A percentile compares a stretch with the other conserved stretches of the same genome.
These are phyloP conservation scores for Syngnathoides biaculeatus DNA, from an alignment of 2,113 vertebrate genomes.

Conservation along the genomic window DNA sequence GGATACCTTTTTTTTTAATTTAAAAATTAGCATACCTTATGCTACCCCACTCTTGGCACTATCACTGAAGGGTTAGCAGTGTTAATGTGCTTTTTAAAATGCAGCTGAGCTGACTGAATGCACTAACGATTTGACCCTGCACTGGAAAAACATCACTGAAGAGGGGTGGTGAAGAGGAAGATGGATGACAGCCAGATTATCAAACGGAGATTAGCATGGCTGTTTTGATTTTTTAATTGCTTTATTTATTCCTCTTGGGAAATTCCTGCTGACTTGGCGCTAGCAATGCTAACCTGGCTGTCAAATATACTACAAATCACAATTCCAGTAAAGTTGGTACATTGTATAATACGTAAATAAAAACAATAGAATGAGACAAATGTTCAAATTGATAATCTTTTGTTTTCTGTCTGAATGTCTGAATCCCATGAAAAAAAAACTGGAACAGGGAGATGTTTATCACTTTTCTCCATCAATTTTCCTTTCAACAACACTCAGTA, in stretches of 20 bases:
- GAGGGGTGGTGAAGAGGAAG: constrained; percentile 7
- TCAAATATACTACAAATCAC: no score
- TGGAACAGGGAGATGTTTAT: no score
- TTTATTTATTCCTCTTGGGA: background rate
- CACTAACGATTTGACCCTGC: constrained; percentile 44
- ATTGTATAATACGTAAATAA: no score
- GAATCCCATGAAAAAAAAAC: no score
- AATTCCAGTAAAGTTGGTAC: no score
- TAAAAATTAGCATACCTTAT: background rate
- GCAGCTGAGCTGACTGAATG: constrained; percentile 14
- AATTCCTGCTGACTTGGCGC: background rate
- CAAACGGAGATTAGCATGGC: constrained; percentile 41
- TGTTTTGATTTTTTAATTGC: constrained; percentile 9
- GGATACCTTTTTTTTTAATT: background rate
- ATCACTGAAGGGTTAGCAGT: constrained; percentile 12
- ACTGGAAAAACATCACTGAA: constrained; percentile 28
- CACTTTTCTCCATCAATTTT: no score
- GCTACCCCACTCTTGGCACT: background rate
- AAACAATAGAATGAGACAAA: no score
- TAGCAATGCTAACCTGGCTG: background rate
- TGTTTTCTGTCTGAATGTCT: no score
- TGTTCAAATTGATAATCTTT: no score
- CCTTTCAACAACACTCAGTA: no score
- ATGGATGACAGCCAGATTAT: constrained; percentile 20
- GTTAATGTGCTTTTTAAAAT: constrained; percentile 33